phyloP scores from a whole-genome alignment of 1,140 invertebrate species.

The Cotesia typhae region DNA sequence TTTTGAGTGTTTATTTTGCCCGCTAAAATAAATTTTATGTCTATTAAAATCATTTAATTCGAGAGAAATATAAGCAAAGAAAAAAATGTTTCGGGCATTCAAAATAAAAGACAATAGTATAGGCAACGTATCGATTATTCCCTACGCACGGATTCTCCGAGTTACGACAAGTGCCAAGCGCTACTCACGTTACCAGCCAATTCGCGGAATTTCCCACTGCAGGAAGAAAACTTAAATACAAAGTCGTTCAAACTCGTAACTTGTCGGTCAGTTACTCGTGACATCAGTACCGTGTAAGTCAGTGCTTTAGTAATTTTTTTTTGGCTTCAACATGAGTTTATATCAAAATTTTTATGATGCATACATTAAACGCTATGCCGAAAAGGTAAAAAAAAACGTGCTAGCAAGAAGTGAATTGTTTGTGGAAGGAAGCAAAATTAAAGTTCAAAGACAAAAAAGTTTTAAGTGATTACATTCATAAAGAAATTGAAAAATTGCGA shows the following conservation, averaged over 20 bases:
- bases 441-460: conserved; percentile 13
- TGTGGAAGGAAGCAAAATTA: conserved; percentile 21
- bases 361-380: conserved; percentile 11
- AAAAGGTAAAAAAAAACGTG: conserved; percentile 7
- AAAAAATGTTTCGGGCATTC: no score
- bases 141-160: no score
- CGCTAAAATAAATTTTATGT: background rate
- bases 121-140: no score
- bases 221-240: no score
- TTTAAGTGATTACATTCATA: conserved; percentile 11
- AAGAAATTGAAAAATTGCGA: conserved; percentile 14
- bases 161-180: no score
- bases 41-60: background rate
- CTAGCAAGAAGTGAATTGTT: conserved; percentile 14
- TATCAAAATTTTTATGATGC: conserved; percentile 14
- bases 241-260: background rate
- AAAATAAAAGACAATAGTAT: no score
- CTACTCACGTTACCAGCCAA: no score
- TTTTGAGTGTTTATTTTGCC: no score
- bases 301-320: background rate
- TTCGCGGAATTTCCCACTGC: no score
- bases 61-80: background rate
- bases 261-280: background rate
- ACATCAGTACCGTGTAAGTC: background rate
- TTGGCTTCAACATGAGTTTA: conserved; percentile 15